A percentile compares a stretch with the other conserved stretches of the same genome.
These are phyloP conservation scores for Diarsia mendica DNA, from an alignment of 2,888 invertebrate genomes.

Conservation along the genomic window DNA sequence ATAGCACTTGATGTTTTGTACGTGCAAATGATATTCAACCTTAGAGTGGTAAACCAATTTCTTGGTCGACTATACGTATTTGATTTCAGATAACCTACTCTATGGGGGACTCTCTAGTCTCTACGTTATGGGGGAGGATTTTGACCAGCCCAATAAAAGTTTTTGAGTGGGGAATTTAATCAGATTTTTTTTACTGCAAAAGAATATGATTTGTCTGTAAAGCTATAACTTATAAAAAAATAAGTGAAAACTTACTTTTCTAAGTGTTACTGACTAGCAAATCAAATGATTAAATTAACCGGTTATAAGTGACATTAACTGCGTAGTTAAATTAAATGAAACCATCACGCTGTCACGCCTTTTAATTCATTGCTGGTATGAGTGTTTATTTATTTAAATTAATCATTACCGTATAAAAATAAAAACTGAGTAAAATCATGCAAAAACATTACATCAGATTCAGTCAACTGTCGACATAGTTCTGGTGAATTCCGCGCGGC, in stretches of 20 bases:
- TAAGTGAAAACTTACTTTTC: neutral
- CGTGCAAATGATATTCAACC: too few species aligned
- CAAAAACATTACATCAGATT: slow-evolving; percentile 37
- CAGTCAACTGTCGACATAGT: slow-evolving; percentile 46
- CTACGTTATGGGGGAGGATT: too few species aligned
- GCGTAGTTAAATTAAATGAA: neutral
- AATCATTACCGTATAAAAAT: neutral
- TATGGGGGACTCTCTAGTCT: too few species aligned
- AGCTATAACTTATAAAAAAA: neutral
- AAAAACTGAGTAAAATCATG: slow-evolving; percentile 1
- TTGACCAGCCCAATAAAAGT: too few species aligned
- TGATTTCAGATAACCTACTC: too few species aligned
- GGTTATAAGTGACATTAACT: neutral
- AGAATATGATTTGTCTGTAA: neutral
- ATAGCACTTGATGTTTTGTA: too few species aligned
- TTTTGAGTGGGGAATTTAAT: neutral
- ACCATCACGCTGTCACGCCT: neutral
- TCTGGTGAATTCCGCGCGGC: slow-evolving; percentile 63
- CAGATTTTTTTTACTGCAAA: neutral
- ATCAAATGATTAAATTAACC: neutral
- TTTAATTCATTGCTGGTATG: neutral
- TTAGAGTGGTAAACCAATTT: too few species aligned
- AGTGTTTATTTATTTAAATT: neutral
- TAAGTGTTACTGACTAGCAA: neutral
- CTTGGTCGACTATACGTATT: too few species aligned